A percentile compares a stretch with the other conserved stretches of the same genome.
Evolutionary conservation across 64 coral and sea anemone species (phyloP).

Genomic region (Montipora efflorescens): DNA sequence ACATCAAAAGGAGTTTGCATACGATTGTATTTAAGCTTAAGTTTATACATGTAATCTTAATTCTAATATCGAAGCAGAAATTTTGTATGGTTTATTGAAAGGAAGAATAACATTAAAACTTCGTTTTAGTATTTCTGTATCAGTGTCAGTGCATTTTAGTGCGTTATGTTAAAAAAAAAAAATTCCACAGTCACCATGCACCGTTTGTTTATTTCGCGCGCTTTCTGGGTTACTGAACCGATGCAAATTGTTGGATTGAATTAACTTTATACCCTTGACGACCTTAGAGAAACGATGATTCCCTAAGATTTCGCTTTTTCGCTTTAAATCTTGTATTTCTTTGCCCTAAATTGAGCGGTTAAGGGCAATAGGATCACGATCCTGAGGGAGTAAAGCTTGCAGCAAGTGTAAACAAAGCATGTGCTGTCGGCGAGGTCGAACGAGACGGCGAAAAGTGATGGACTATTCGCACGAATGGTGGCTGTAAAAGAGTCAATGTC

Average conservation of each 20-base stretch:
- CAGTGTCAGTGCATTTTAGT: not conserved
- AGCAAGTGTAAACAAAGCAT: conserved; percentile 71
- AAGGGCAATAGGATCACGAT: conserved; percentile 20
- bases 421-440: not conserved
- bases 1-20: conserved; percentile 73
- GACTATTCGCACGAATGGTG: not conserved
- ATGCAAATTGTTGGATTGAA: conserved; percentile 4
- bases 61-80: conserved; percentile 88
- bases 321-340: not conserved
- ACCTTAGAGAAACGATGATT: not conserved
- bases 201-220: conserved; percentile 14
- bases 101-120: conserved; percentile 84
- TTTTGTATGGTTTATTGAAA: conserved; percentile 98
- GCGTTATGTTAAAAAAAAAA: conserved; percentile 3
- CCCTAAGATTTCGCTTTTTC: not conserved
- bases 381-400: not conserved
- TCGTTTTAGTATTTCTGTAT: conserved; percentile 82
- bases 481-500: not conserved
- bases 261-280: not conserved
- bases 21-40: conserved; percentile 83
- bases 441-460: not conserved
- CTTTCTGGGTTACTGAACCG: conserved; percentile 27
- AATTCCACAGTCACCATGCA: conserved; percentile 62
- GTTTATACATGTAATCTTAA: conserved; percentile 80
- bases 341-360: not conserved